Evolutionary conservation across 1,140 invertebrate species (phyloP).

Genomic region (Microplitis demolitor): DNA sequence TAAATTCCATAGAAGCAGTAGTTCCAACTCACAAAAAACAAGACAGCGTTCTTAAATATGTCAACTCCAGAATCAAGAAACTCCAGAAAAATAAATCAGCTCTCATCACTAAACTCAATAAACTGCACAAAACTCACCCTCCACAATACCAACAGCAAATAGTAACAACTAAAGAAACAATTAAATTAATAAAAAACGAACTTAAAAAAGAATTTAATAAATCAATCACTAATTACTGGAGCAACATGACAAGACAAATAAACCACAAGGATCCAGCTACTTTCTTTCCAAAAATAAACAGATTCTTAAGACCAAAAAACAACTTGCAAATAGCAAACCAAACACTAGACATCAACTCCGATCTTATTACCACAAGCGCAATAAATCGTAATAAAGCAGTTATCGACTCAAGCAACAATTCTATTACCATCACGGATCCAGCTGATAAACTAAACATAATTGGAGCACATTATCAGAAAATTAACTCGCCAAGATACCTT

Average conservation of each 20-base stretch:
- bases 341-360: neutral
- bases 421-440: no score
- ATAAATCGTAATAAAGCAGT: neutral
- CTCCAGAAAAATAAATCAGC: neutral
- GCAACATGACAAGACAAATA: neutral
- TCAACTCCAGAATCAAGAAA: neutral
- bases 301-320: neutral
- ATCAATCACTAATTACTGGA: neutral
- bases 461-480: no score
- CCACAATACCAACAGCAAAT: no score
- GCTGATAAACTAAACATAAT: no score
- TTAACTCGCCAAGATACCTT: no score
- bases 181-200: neutral
- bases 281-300: constrained; percentile 17
- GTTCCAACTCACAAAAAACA: neutral
- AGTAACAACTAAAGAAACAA: neutral
- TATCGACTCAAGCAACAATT: no score
- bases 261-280: neutral
- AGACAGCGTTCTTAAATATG: neutral
- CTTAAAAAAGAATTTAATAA: constrained; percentile 9
- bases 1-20: neutral
- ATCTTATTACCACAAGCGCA: neutral
- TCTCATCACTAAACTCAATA: neutral
- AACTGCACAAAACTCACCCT: neutral
- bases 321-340: neutral